Percentiles rank a stretch among this genome's conserved stretches.
Evolutionary conservation across 2,888 invertebrate species (phyloP).

Genomic region (Stratiomys singularior): DNA sequence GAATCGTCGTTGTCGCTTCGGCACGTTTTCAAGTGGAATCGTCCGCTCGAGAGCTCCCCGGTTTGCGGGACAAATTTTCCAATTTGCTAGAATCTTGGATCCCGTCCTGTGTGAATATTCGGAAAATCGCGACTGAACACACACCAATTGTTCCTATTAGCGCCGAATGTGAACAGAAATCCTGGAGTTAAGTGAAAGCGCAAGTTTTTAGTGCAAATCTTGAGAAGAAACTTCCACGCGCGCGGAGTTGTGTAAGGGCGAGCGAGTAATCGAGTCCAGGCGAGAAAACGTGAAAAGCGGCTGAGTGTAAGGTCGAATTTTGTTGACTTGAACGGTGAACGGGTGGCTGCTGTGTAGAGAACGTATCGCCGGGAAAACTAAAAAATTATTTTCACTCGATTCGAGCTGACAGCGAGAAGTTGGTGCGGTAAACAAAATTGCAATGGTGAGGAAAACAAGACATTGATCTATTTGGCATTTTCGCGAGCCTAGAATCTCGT

Average conservation of each 20-base stretch:
- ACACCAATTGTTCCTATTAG: background rate
- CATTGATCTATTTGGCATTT: background rate
- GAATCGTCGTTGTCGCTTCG: constrained; percentile 26
- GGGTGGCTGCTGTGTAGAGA: background rate
- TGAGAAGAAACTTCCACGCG: background rate
- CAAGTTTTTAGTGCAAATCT: background rate
- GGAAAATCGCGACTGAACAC: constrained; percentile 8
- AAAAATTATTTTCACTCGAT: background rate
- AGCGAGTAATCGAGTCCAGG: background rate
- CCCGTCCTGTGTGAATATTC: background rate
- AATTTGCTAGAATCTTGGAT: background rate
- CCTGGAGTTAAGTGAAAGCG: background rate
- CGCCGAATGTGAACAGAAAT: background rate
- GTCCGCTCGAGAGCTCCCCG: constrained; percentile 23
- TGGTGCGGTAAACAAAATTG: constrained; percentile 2
- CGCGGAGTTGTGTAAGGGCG: constrained; percentile 11
- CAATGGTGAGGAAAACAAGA: constrained; percentile 26
- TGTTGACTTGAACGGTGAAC: constrained; percentile 11
- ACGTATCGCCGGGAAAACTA: background rate
- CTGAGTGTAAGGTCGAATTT: background rate
- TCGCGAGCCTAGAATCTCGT: background rate
- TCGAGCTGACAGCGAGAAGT: background rate
- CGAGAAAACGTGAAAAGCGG: constrained; percentile 3
- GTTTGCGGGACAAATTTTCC: constrained; percentile 24
- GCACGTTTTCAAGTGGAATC: constrained; percentile 16